Conservation (phyloP, 2,797 vertebrate genomes). For the Forpus xanthops region DNA sequence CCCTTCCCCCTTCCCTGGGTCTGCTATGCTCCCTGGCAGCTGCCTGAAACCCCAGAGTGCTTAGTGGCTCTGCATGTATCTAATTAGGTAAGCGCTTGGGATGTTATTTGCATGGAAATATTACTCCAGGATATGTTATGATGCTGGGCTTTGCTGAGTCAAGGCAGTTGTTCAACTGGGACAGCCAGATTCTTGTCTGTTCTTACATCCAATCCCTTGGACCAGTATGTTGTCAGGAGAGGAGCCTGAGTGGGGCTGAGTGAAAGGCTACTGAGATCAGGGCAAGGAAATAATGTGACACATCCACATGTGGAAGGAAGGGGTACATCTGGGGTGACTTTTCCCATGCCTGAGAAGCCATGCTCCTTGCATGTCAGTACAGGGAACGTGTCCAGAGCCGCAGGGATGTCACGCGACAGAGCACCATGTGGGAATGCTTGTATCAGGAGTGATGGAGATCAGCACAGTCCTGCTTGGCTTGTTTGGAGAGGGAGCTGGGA, state of each 20-base stretch:
- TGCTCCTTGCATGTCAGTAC: not conserved
- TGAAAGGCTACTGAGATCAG: not conserved
- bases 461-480: not conserved
- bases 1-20: slow-evolving; percentile 44
- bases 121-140: not conserved
- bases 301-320: not conserved
- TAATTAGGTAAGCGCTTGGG: slow-evolving; percentile 32
- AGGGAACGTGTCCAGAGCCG: accelerated
- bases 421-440: not conserved
- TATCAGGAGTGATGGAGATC: not conserved
- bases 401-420: not conserved
- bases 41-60: slow-evolving; percentile 4
- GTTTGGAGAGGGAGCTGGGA: not conserved
- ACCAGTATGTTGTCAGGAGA: not conserved
- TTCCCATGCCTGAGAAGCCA: not conserved
- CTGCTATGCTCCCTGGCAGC: slow-evolving; percentile 28
- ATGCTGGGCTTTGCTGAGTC: slow-evolving; percentile 15
- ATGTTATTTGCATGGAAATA: slow-evolving; percentile 39
- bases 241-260: not conserved
- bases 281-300: not conserved
- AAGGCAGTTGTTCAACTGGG: not conserved
- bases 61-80: slow-evolving; percentile 27
- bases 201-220: not conserved
- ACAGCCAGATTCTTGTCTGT: not conserved
- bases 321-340: not conserved